Conservation (phyloP, 2,888 invertebrate genomes). For the Acronicta psi region DNA sequence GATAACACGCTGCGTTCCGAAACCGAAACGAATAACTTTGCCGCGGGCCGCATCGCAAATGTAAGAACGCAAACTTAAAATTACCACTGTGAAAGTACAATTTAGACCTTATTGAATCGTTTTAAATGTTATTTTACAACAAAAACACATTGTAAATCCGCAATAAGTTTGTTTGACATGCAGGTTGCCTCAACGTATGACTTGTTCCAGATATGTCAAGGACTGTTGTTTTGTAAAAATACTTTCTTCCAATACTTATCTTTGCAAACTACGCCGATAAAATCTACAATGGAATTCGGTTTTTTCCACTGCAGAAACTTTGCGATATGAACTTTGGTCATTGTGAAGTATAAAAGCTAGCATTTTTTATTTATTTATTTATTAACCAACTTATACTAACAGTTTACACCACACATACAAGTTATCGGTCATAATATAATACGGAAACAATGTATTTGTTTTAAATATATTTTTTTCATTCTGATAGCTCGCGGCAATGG, state of each 20-base stretch:
- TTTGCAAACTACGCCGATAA: conserved; percentile 51
- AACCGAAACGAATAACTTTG: conserved; percentile 76
- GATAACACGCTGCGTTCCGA: conserved; percentile 67
- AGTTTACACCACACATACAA: no score
- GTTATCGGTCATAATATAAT: no score
- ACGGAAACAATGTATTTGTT: no score
- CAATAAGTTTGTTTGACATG: conserved; percentile 53
- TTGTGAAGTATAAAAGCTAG: no score
- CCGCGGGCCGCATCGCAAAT: conserved; percentile 79
- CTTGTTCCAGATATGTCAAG: conserved; percentile 83
- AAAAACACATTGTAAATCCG: conserved; percentile 36
- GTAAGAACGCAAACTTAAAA: conserved; percentile 58
- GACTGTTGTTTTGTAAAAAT: conserved; percentile 77
- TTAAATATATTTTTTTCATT: no score
- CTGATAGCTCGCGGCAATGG: no score
- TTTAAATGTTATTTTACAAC: conserved; percentile 43
- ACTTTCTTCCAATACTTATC: conserved; percentile 76
- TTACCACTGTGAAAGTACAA: conserved; percentile 30
- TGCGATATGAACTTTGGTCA: background rate
- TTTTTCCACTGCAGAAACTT: conserved; percentile 37
- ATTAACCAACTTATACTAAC: no score
- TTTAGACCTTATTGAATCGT: conserved; percentile 42
- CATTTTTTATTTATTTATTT: no score
- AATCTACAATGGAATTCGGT: conserved; percentile 36
- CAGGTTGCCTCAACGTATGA: conserved; percentile 71